phyloP scores from a whole-genome alignment of 2,888 invertebrate genomes.

The Trichopria drosophilae region DNA sequence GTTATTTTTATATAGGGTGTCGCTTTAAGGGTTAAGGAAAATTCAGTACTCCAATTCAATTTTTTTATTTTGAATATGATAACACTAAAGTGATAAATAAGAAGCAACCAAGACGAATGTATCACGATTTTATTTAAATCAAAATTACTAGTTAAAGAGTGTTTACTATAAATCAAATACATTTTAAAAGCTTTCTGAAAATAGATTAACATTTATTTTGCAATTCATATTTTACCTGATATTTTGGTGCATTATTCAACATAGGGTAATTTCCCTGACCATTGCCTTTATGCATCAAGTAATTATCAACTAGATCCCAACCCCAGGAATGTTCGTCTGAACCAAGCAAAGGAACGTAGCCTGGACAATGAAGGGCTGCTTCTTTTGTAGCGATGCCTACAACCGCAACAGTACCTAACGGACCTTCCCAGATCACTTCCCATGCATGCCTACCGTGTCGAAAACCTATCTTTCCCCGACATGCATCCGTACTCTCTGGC shows the following conservation, averaged over 20 bases:
- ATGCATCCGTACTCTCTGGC: slow-evolving; percentile 97
- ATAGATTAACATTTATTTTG: too few relatives aligned
- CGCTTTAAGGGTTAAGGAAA: too few relatives aligned
- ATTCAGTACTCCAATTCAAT: too few relatives aligned
- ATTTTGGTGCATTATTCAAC: slow-evolving; percentile 94
- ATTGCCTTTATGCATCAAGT: slow-evolving; percentile 93
- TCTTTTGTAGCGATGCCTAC: slow-evolving; percentile 95
- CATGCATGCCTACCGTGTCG: slow-evolving; percentile 91
- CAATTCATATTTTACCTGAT: slow-evolving; percentile 70
- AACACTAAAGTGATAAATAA: too few relatives aligned
- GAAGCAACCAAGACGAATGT: too few relatives aligned
- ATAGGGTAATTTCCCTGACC: slow-evolving; percentile 92
- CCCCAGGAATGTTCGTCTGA: slow-evolving; percentile 99
- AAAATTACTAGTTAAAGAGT: too few relatives aligned
- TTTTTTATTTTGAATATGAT: too few relatives aligned
- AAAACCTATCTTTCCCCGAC: slow-evolving; percentile 87
- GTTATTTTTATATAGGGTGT: too few relatives aligned
- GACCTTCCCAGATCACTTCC: slow-evolving; percentile 99
- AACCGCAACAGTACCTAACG: slow-evolving; percentile 96
- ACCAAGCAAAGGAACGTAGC: slow-evolving; percentile 92
- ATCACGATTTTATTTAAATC: too few relatives aligned
- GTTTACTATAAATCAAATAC: too few relatives aligned
- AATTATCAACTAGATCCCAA: slow-evolving; percentile 98
- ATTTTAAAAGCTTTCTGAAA: too few relatives aligned
- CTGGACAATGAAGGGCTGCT: slow-evolving; percentile 89